Evolutionary conservation across 1,140 invertebrate genomes (phyloP).

Genomic region (Pogonognathellus flavescens): DNA sequence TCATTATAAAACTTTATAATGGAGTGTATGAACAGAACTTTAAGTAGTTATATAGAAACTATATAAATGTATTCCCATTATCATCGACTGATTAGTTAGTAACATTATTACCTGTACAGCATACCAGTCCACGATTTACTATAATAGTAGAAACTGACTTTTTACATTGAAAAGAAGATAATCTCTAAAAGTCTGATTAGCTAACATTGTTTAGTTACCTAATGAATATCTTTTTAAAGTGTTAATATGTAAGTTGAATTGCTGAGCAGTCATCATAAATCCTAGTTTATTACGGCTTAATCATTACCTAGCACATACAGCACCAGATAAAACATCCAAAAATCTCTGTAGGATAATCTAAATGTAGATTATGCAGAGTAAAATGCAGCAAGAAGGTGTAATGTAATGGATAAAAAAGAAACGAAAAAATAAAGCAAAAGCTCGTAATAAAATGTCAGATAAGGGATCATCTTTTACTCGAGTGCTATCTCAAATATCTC

Average conservation of each 20-base stretch:
- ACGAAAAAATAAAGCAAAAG: neutral
- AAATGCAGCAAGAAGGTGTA: neutral
- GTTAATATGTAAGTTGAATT: neutral
- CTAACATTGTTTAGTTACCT: neutral
- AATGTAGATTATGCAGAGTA: neutral
- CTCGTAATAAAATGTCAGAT: neutral
- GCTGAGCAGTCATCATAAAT: constrained; percentile 6
- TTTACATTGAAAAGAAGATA: too few species aligned
- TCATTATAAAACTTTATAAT: too few species aligned
- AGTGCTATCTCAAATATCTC: too few species aligned
- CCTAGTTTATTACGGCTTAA: neutral
- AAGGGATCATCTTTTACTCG: constrained; percentile 9
- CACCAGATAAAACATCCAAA: neutral
- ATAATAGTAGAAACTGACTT: too few species aligned
- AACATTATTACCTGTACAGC: too few species aligned
- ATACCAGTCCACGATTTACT: too few species aligned
- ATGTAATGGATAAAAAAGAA: neutral
- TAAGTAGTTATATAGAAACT: too few species aligned
- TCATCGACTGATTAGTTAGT: too few species aligned
- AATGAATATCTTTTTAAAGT: neutral
- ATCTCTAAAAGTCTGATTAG: neutral
- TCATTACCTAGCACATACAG: neutral
- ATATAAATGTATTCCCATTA: too few species aligned
- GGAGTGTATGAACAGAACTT: too few species aligned
- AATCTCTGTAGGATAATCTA: neutral